phyloP scores from a whole-genome alignment of 2,888 invertebrate genomes.

The Ophion slaviceki region DNA sequence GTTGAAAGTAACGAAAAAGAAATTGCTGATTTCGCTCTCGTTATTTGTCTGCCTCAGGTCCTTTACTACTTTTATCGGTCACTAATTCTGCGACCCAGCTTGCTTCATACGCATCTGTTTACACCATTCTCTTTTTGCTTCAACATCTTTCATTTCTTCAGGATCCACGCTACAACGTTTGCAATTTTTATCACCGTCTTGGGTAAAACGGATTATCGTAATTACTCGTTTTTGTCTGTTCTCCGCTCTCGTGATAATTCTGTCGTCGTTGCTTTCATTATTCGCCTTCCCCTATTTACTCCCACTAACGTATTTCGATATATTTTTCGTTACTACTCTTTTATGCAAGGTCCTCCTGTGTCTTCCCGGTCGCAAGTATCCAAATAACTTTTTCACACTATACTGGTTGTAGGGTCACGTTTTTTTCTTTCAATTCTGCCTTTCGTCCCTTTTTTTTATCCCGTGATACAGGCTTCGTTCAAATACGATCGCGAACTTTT shows the following conservation, averaged over 20 bases:
- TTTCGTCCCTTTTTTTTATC: conserved; percentile 33
- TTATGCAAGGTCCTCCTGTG: too few species aligned
- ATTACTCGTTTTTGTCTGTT: conserved; percentile 38
- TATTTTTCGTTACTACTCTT: too few species aligned
- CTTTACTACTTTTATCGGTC: conserved; percentile 30
- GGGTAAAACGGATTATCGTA: conserved; percentile 59
- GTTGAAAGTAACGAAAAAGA: conserved; percentile 14
- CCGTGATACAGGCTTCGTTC: conserved; percentile 21
- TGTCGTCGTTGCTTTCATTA: conserved; percentile 11
- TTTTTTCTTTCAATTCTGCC: conserved; percentile 9
- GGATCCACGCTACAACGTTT: conserved; percentile 5
- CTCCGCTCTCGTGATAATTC: conserved; percentile 24
- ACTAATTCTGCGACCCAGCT: conserved; percentile 43
- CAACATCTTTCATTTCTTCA: conserved; percentile 22
- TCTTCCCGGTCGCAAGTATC: too few species aligned
- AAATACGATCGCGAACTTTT: conserved; percentile 27
- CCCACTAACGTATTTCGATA: too few species aligned
- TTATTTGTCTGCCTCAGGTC: conserved; percentile 28
- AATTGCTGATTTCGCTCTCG: conserved; percentile 29
- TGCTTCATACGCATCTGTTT: conserved; percentile 75
- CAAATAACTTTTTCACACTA: not conserved
- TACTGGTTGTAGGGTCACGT: conserved; percentile 41
- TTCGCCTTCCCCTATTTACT: too few species aligned
- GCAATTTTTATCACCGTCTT: conserved; percentile 47
- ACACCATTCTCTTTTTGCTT: conserved; percentile 64